Base-by-base conservation (phyloP, 1,140 invertebrate genomes). In the Neuroterus valhalla region DNA sequence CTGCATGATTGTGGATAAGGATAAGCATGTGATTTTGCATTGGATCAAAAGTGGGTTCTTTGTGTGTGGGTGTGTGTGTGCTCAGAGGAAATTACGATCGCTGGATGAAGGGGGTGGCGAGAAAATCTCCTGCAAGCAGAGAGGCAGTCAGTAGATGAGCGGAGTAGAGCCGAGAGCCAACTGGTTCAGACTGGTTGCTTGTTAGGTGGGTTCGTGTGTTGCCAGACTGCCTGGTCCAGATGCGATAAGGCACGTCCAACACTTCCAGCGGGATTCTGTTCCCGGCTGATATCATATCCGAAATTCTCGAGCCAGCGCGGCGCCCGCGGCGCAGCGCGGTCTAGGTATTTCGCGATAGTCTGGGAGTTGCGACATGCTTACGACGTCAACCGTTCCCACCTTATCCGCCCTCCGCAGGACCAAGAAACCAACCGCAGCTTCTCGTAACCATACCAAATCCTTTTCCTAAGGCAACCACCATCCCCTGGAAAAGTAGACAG, bases 161-260 rank as follows among this genome's bases (percentile, higher is more conserved):
- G 14, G 23, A 62, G 52, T 19, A 48, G 17, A 48, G 46, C 46
- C 46, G 46, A 48, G 31, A 67, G 72, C 66, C n/a, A n/a, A n/a
- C 77, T 73, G 76, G n/a, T n/a, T n/a, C 66, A 75, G 71, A 71
- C 75, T 71, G 72, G 81, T 82, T 38, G 31, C 31, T 77, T 79
- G 78, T 82, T 80, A 74, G 81, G 75, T 75, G 70, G 72, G 78
- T 81, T 80, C 55, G 80, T 79, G 81, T 78, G 55, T 62, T 62
- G 52, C 55, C 81, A 79, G 81, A 81, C 79, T 84, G 87, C 84
- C 86, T 88, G 87, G 85, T 83, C 83, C 85, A 85, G 80, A 82
- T 81, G 85, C 86, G 87, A 88, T 88, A 88, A 88, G 86, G 82
- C 86, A 88, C 87, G 86, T 87, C 86, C 85, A 81, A 87, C 87